Base-by-base conservation (phyloP, 2,888 invertebrate species). In the Hemistola chrysoprasaria region DNA sequence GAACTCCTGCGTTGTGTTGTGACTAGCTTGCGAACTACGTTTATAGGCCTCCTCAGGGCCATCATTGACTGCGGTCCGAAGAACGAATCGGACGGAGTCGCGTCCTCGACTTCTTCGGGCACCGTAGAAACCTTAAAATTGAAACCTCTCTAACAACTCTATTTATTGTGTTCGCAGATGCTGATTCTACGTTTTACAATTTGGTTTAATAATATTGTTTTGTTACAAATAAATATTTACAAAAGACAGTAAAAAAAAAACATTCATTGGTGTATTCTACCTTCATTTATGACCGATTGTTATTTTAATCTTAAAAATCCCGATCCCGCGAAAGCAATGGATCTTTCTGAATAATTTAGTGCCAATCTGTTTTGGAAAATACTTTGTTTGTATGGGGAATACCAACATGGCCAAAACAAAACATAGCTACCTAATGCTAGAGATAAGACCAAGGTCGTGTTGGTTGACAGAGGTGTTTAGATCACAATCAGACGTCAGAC, bases 1-100 rank as follows among this genome's bases (percentile, higher is more conserved):
- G 84, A 88, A 55, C 73, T 78, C 78, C 85, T 81, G 63, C 87
- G 82, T 52, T 84, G 88, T 52, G 84, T 78, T 47, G 81, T 78
- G 66, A 89, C 87, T 68, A 90, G 84, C 77, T 86, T 88, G 73
- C 89, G 84, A 64, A 89, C 87, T 72, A 82, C 87, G 63, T 77
- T 81, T 60, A 90, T 74, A 27, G 89, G 89, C 71, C 78, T 70
- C 66, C 78, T 77, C 63, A 89, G 69, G 50, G 78, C 78, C 63
- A 83, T 70, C 71, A 85, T 71, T 51, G 81, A 72, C 64, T 79
- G 81, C 60, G 75, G 74, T 51, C 73, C 57, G 74, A 72, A 78
- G 75, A 77, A 79, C 48, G 78, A 69, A 32, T 85, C 84, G 41
- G 76, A 63, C 42, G 72, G 57, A 39, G 16, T 16, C 16, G 59